A percentile compares a stretch with the other conserved stretches of the same genome.
Evolutionary conservation across 1,140 invertebrate genomes (phyloP).

Genomic region (Drosophila obscura): DNA sequence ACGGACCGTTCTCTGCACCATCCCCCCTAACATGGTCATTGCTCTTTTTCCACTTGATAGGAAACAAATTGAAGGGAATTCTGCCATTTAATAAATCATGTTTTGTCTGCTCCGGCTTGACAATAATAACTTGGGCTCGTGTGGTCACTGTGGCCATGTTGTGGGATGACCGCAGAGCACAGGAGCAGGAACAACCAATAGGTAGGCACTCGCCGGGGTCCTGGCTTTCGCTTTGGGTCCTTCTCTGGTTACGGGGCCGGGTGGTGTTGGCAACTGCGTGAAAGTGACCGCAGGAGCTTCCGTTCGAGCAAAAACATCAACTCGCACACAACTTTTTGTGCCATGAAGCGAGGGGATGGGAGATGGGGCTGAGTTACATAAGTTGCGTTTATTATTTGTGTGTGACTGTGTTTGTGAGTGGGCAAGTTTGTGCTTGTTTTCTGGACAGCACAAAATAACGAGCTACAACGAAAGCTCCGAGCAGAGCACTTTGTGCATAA

Average conservation of each 20-base stretch:
- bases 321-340: conserved; percentile 67
- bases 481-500: conserved; percentile 76
- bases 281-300: conserved; percentile 78
- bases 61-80: conserved; percentile 82
- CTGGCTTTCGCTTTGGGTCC: conserved; percentile 2
- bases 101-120: conserved; percentile 80
- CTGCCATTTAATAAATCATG: conserved; percentile 82
- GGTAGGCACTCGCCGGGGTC: conserved; percentile 45
- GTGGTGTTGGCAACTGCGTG: conserved; percentile 72
- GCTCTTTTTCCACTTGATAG: conserved; percentile 80
- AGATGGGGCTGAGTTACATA: conserved; percentile 63
- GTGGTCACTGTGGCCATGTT: conserved; percentile 68
- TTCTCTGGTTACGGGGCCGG: neutral
- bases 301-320: conserved; percentile 64
- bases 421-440: conserved; percentile 75
- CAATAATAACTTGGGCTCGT: conserved; percentile 79
- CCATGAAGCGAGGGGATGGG: conserved; percentile 26
- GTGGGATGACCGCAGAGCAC: conserved; percentile 49
- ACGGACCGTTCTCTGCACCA: neutral
- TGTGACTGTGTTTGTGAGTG: conserved; percentile 43
- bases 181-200: conserved; percentile 36
- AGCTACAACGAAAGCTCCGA: conserved; percentile 66
- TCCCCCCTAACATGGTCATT: conserved; percentile 34
- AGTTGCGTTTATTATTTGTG: conserved; percentile 79
- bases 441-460: conserved; percentile 76